Conservation (phyloP, 1,140 invertebrate species). For the Megathymus violae region DNA sequence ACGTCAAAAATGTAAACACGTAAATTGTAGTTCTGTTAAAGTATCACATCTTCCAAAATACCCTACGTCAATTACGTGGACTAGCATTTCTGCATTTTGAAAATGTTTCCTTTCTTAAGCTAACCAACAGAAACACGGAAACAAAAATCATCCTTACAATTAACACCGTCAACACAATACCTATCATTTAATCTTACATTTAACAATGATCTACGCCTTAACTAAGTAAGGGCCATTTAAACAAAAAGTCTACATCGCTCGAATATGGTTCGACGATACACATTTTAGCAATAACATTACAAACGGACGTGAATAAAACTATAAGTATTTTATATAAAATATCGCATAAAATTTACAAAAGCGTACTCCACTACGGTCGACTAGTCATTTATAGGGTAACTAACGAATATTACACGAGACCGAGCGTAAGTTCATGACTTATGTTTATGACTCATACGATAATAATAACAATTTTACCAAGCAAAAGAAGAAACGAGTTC, state of each 20-base stretch:
- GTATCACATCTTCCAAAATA: conserved; percentile 7
- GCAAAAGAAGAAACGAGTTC: neutral
- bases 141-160: neutral
- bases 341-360: conserved; percentile 69
- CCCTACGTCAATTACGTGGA: conserved; percentile 22
- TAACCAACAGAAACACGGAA: neutral
- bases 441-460: too few species aligned
- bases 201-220: conserved; percentile 24
- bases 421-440: conserved; percentile 38
- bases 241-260: conserved; percentile 42
- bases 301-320: conserved; percentile 37
- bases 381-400: conserved; percentile 73
- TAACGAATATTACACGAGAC: conserved; percentile 48
- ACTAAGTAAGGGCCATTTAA: conserved; percentile 30
- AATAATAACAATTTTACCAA: neutral
- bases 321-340: conserved; percentile 39
- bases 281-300: conserved; percentile 24
- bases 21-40: neutral
- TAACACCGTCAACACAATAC: neutral
- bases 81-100: conserved; percentile 8
- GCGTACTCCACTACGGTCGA: conserved; percentile 62
- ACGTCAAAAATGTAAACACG: too few species aligned
- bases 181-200: conserved; percentile 11
- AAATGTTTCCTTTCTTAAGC: conserved; percentile 1
- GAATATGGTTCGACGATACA: conserved; percentile 35